Conservation (phyloP, 2,113 vertebrate genomes). For the Megaleporinus macrocephalus region DNA sequence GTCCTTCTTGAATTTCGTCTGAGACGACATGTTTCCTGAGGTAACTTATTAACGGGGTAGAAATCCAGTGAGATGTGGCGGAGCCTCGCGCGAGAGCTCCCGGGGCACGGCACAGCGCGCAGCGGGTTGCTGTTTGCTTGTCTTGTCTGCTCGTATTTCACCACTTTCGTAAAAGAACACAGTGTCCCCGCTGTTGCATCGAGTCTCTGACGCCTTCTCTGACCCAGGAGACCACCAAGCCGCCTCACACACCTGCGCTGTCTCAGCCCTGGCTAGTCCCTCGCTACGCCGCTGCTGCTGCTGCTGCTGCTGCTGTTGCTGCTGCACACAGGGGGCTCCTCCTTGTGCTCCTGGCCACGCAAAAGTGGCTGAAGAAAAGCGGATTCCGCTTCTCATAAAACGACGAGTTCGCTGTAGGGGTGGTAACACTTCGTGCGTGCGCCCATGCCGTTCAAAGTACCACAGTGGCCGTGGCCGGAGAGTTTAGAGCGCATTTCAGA, state of each 20-base stretch:
- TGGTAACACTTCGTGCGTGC: slow-evolving; percentile 60
- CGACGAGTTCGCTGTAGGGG: slow-evolving; percentile 66
- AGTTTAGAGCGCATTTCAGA: slow-evolving; percentile 48
- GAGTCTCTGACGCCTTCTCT: slow-evolving; percentile 1
- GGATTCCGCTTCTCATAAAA: slow-evolving; percentile 61
- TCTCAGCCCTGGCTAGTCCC: slow-evolving; percentile 12
- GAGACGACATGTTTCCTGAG: slow-evolving; percentile 87
- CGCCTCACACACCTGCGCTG: slow-evolving; percentile 23
- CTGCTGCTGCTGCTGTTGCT: slow-evolving; percentile 50
- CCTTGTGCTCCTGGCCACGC: slow-evolving; percentile 63
- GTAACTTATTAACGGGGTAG: slow-evolving; percentile 59
- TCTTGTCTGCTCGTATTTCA: slow-evolving; percentile 33
- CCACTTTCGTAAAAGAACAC: slow-evolving; percentile 16
- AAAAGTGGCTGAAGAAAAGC: slow-evolving; percentile 56
- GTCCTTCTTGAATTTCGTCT: slow-evolving; percentile 95
- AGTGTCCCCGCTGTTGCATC: slow-evolving; percentile 44
- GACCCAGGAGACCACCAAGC: background rate
- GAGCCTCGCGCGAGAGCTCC: slow-evolving; percentile 49
- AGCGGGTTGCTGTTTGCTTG: background rate
- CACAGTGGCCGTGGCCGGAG: slow-evolving; percentile 14
- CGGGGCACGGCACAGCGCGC: slow-evolving; percentile 55
- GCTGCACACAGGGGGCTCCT: slow-evolving; percentile 58
- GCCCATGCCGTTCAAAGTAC: slow-evolving; percentile 59
- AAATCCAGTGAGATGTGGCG: slow-evolving; percentile 59
- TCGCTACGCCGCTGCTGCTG: slow-evolving; percentile 46